A percentile compares a stretch with the other conserved stretches of the same genome.
Conservation (phyloP, 2,797 vertebrate species). For the Anguilla obscura region DNA sequence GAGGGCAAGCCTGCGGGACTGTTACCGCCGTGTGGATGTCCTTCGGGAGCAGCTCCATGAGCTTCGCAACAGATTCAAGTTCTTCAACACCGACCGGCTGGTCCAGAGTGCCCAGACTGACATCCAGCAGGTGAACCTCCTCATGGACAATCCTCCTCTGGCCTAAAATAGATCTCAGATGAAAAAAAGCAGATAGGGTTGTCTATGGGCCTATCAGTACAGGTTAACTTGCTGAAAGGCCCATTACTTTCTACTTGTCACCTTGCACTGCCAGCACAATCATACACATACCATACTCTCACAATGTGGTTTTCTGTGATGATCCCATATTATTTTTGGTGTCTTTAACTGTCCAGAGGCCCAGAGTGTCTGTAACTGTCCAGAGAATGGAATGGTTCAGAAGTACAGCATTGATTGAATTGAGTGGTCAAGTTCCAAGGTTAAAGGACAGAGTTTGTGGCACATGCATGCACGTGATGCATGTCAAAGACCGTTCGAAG, state of each 20-base stretch:
- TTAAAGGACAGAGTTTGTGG: neutral
- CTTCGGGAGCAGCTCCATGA: conserved; percentile 77
- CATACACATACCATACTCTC: neutral
- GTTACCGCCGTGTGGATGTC: conserved; percentile 70
- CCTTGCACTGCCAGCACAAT: neutral
- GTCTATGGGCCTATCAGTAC: no score
- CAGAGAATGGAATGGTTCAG: neutral
- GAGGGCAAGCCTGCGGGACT: conserved; percentile 75
- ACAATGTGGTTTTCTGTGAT: neutral
- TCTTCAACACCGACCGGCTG: conserved; percentile 71
- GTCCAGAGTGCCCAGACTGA: conserved; percentile 77
- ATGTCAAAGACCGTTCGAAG: neutral
- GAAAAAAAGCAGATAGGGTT: neutral
- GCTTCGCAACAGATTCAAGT: conserved; percentile 76
- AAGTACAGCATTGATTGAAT: neutral
- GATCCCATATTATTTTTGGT: neutral
- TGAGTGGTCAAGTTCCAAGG: no score
- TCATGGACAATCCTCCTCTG: neutral
- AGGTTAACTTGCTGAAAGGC: neutral
- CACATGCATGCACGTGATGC: neutral
- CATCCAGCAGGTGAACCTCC: conserved; percentile 77
- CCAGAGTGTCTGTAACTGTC: neutral
- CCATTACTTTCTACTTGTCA: neutral
- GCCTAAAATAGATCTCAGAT: neutral
- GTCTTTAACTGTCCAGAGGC: neutral